Conservation (phyloP, 2,113 vertebrate species). For the Antigone vipio region DNA sequence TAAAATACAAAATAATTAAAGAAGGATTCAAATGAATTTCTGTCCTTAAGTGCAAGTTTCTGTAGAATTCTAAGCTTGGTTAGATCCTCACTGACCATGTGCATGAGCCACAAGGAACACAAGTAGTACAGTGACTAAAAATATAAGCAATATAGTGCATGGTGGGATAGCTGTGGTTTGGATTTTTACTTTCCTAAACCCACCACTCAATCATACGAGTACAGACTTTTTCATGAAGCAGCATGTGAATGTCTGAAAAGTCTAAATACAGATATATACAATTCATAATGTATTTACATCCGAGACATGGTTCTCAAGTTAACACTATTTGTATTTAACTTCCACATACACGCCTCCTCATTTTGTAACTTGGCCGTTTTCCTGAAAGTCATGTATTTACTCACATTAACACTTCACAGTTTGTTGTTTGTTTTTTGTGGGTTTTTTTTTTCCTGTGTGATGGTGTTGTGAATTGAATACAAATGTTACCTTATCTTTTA, state of each 20-base stretch:
- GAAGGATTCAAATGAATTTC: neutral
- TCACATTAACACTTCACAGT: neutral
- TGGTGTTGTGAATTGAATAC: neutral
- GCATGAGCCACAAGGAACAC: neutral
- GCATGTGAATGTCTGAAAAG: neutral
- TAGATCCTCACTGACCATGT: fast-evolving
- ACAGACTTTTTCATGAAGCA: neutral
- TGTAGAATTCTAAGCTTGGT: neutral
- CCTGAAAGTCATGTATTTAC: neutral
- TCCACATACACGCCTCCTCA: neutral
- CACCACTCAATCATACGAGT: neutral
- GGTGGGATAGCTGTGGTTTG: neutral
- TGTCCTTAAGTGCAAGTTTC: neutral
- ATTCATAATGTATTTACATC: neutral
- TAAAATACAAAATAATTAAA: neutral
- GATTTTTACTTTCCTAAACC: neutral
- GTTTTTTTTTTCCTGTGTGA: neutral
- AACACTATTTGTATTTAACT: neutral
- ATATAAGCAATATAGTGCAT: fast-evolving
- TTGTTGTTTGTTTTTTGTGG: neutral
- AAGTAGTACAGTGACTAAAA: fast-evolving
- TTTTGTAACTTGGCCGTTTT: neutral
- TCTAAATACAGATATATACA: neutral
- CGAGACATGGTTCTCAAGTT: neutral
- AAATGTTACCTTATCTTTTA: neutral